Percentiles rank a stretch among this genome's conserved stretches.
Evolutionary conservation across 2,113 vertebrate genomes (phyloP).

Genomic region (Misgurnus mizolepis): DNA sequence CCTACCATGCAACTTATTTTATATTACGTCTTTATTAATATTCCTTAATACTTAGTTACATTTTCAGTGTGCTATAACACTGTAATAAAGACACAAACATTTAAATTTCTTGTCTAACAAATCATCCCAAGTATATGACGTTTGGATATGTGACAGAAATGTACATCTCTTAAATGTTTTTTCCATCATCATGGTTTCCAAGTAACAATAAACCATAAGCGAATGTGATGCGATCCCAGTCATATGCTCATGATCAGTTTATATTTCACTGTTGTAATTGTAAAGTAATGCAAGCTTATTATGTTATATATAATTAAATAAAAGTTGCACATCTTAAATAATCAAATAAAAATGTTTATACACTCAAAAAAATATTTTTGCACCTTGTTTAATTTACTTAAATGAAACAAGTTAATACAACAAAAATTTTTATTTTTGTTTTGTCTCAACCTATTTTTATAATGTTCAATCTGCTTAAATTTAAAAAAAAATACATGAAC

Average conservation of each 20-base stretch:
- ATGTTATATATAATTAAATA: slow-evolving; percentile 19
- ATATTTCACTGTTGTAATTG: slow-evolving; percentile 5
- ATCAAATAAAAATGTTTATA: background rate
- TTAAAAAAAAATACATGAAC: no score
- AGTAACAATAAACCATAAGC: slow-evolving; percentile 40
- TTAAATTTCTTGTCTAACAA: background rate
- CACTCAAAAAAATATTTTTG: no score
- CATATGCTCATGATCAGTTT: slow-evolving; percentile 32
- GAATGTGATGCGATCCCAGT: background rate
- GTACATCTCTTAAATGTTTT: slow-evolving; percentile 17
- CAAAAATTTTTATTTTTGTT: no score
- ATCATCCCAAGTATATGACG: background rate
- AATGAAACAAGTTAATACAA: no score
- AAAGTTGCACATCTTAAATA: slow-evolving; percentile 9
- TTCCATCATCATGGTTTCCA: slow-evolving; percentile 35
- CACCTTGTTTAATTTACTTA: no score
- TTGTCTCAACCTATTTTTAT: no score
- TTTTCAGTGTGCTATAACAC: no score
- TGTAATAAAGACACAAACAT: background rate
- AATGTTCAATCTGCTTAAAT: no score
- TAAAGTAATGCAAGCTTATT: background rate
- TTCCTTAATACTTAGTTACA: no score
- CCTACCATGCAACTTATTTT: no score
- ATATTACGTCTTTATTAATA: no score
- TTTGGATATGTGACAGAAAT: slow-evolving; percentile 19